These are phyloP conservation scores for Esox masquinongy DNA, from an alignment of 2,797 vertebrate species.

Conservation along the genomic window DNA sequence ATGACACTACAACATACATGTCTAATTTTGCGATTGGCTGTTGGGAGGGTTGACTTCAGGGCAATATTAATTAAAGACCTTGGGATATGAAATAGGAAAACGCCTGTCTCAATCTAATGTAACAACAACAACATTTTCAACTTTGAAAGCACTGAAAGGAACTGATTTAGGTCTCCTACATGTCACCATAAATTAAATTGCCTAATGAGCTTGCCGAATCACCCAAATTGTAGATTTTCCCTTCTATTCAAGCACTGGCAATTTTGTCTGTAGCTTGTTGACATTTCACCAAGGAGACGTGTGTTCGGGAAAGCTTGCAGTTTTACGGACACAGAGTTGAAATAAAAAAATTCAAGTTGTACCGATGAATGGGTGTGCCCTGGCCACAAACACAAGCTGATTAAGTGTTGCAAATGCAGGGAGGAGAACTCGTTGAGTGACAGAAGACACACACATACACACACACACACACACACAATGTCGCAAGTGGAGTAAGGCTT, in stretches of 20 bases:
- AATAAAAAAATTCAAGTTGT: too few species aligned
- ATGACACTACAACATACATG: background rate
- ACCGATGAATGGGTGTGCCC: background rate
- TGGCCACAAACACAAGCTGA: background rate
- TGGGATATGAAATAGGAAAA: background rate
- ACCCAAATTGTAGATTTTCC: background rate
- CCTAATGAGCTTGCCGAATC: background rate
- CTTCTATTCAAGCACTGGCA: background rate
- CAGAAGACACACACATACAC: background rate
- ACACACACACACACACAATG: background rate
- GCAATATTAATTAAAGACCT: background rate
- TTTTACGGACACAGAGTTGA: background rate
- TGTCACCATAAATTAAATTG: background rate
- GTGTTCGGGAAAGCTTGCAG: background rate
- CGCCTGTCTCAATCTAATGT: background rate
- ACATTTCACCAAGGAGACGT: background rate
- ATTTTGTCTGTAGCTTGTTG: background rate
- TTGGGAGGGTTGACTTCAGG: background rate
- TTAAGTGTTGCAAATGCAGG: background rate
- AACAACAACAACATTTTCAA: background rate
- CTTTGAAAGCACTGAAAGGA: background rate
- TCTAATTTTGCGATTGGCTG: background rate
- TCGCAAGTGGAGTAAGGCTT: too few species aligned
- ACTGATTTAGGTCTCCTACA: background rate
- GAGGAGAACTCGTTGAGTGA: background rate